Conservation (phyloP, 37 sponge, comb jelly and placozoan genomes). For the Halichondria panicea region DNA sequence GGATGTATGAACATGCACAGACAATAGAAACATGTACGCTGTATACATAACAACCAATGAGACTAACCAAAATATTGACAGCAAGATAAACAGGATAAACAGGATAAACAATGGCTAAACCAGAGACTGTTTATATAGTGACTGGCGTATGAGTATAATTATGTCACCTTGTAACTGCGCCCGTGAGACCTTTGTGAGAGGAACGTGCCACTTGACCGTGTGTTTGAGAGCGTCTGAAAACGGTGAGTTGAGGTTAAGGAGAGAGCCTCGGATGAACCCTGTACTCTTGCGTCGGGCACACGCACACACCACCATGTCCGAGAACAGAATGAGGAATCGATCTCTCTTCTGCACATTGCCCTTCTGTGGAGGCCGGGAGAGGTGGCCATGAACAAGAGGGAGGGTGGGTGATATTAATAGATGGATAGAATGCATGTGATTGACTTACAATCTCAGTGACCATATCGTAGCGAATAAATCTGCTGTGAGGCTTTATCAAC, state of each 20-base stretch:
- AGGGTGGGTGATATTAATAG: not conserved
- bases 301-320: constrained; percentile 69
- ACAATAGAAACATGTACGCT: too few species aligned
- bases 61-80: too few species aligned
- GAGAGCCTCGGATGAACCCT: constrained; percentile 39
- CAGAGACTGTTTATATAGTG: too few species aligned
- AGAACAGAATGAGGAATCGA: constrained; percentile 64
- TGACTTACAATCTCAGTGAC: constrained; percentile 72
- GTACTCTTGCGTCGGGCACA: constrained; percentile 60
- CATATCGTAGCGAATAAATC: constrained; percentile 59
- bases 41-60: too few species aligned
- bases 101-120: too few species aligned
- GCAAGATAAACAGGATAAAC: too few species aligned
- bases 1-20: too few species aligned
- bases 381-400: not conserved
- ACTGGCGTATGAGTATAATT: too few species aligned
- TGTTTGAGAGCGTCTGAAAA: constrained; percentile 36
- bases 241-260: constrained; percentile 42
- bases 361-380: constrained; percentile 8
- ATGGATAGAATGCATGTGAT: not conserved
- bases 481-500: constrained; percentile 40
- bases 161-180: constrained; percentile 49
- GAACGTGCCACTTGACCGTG: constrained; percentile 61
- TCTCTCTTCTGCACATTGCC: constrained; percentile 64
- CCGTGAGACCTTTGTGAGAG: constrained; percentile 35